Percentiles rank a stretch among this genome's conserved stretches.
Evolutionary conservation across 2,797 vertebrate species (phyloP).

Genomic region (Hippocampus kuda): DNA sequence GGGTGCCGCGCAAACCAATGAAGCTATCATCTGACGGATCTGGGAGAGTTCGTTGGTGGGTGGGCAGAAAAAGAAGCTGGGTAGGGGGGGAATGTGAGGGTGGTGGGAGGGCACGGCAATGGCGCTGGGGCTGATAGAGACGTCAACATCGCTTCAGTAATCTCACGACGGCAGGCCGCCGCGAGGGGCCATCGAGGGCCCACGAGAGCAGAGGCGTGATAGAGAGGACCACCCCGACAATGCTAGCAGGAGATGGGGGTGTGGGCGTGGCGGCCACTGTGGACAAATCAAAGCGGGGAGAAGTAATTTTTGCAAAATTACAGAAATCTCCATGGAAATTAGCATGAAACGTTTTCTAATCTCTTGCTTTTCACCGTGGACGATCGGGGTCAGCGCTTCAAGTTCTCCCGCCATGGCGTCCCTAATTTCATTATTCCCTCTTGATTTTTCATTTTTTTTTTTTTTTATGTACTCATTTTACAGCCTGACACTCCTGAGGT

Average conservation of each 20-base stretch:
- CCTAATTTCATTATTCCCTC: slow-evolving; percentile 91
- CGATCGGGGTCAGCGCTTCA: slow-evolving; percentile 93
- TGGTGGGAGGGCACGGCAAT: slow-evolving; percentile 70
- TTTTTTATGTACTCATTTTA: slow-evolving; percentile 66
- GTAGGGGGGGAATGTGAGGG: slow-evolving; percentile 50
- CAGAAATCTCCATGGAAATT: slow-evolving; percentile 99
- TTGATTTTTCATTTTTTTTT: slow-evolving; percentile 57
- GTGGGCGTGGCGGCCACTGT: slow-evolving; percentile 30
- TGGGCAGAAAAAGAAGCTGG: slow-evolving; percentile 53
- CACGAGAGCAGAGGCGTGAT: slow-evolving; percentile 76
- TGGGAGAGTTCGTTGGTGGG: slow-evolving; percentile 59
- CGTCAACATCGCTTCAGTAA: slow-evolving; percentile 86
- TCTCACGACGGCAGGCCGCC: slow-evolving; percentile 80
- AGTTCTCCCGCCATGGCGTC: slow-evolving; percentile 67
- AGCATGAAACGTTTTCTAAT: slow-evolving; percentile 99
- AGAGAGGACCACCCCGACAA: slow-evolving; percentile 86
- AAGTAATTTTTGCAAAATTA: slow-evolving; percentile 93
- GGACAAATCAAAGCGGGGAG: slow-evolving; percentile 82
- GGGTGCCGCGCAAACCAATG: slow-evolving; percentile 72
- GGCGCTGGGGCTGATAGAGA: slow-evolving; percentile 86
- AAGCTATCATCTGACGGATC: slow-evolving; percentile 95
- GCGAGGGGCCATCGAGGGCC: slow-evolving; percentile 77
- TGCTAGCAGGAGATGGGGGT: slow-evolving; percentile 62
- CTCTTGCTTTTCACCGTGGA: slow-evolving; percentile 85
- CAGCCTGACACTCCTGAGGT: slow-evolving; percentile 54